phyloP scores from a whole-genome alignment of 2,113 vertebrate species.

The Brachypodius melanocephalos region DNA sequence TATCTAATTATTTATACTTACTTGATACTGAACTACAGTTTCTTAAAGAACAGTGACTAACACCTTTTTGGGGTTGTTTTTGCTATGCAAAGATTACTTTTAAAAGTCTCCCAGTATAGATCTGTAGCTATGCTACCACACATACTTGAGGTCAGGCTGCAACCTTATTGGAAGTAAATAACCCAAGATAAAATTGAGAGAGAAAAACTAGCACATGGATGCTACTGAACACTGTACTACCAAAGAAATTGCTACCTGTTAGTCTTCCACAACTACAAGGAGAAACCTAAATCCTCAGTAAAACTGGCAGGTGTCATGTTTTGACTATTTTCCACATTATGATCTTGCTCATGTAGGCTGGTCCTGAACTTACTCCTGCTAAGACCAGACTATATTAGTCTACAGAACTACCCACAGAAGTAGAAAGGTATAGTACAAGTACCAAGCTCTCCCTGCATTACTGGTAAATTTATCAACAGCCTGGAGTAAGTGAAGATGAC shows the following conservation, averaged over 20 bases:
- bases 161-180: neutral
- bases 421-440: neutral
- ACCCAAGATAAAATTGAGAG: neutral
- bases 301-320: neutral
- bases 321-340: neutral
- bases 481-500: neutral
- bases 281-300: neutral
- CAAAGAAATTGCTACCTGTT: neutral
- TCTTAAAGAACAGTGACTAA: neutral
- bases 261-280: neutral
- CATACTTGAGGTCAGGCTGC: neutral
- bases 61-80: rapidly evolving
- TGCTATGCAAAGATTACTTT: neutral
- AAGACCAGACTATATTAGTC: neutral
- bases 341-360: neutral
- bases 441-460: neutral
- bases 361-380: rapidly evolving
- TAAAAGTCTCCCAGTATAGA: neutral
- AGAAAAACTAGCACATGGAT: neutral
- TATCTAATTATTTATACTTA: neutral
- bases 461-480: neutral
- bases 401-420: neutral
- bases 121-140: neutral
- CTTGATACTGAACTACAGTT: neutral
- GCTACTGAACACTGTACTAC: neutral